Percentiles rank a stretch among this genome's conserved stretches.
These are phyloP conservation scores for Catocala nupta DNA, from an alignment of 2,888 invertebrate species.

Conservation along the genomic window DNA sequence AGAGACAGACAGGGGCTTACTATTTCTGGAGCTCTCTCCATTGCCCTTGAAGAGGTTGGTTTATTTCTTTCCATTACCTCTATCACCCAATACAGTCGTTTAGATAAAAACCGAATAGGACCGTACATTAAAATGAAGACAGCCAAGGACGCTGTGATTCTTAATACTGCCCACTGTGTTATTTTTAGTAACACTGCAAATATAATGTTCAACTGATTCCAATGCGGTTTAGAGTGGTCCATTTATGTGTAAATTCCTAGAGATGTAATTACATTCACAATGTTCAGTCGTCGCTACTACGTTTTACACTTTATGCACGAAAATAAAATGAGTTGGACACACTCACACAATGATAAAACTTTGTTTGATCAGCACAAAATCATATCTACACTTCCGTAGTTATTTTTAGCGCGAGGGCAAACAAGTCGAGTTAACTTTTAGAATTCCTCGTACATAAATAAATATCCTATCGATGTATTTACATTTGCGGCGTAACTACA, in stretches of 20 bases:
- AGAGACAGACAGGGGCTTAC: slow-evolving; percentile 94
- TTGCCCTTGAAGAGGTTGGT: slow-evolving; percentile 94
- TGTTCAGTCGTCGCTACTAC: slow-evolving; percentile 20
- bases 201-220: slow-evolving; percentile 29
- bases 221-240: slow-evolving; percentile 36
- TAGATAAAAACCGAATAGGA: slow-evolving; percentile 28
- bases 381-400: slow-evolving; percentile 70
- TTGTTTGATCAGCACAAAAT: slow-evolving; percentile 70
- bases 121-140: slow-evolving; percentile 42
- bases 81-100: slow-evolving; percentile 28
- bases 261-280: slow-evolving; percentile 24
- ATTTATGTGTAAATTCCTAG: slow-evolving; percentile 27
- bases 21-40: slow-evolving; percentile 96
- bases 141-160: slow-evolving; percentile 36
- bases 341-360: slow-evolving; percentile 54
- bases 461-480: slow-evolving; percentile 39
- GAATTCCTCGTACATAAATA: slow-evolving; percentile 50
- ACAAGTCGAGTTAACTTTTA: slow-evolving; percentile 58
- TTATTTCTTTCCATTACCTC: slow-evolving; percentile 12
- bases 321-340: slow-evolving; percentile 43
- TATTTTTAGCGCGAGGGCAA: slow-evolving; percentile 68
- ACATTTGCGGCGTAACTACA: slow-evolving; percentile 26
- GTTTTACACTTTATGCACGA: slow-evolving; percentile 26
- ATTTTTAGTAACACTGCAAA: slow-evolving; percentile 44
- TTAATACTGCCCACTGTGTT: slow-evolving; percentile 51